Base-by-base conservation (phyloP, 2,888 invertebrate genomes). In the Schrankia costaestrigalis region DNA sequence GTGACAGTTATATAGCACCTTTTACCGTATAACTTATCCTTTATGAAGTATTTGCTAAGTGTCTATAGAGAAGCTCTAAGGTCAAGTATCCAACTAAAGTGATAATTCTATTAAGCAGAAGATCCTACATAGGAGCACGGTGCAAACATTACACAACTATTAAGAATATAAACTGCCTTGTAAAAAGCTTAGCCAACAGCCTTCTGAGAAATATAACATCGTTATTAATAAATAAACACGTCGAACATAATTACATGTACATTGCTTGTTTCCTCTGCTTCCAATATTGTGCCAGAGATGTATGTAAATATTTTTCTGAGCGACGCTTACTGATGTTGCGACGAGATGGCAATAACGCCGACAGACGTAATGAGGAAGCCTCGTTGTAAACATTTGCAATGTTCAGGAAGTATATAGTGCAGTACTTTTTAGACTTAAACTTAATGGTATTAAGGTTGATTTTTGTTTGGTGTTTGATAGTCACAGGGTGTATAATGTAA, bases 231-330 rank as follows among this genome's bases (percentile, higher is more conserved):
- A 53, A 59, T 50, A 48, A 40, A 50, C 50, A 56, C 55, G 59
- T 46, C 55, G 32, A 66, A 68, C 56, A 62, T 56, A 62, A 67
- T 69, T 63, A 61, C 51, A 44, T 52, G 35, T 56, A 53, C 50
- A 28, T 36, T 53, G 47, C 42, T 52, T 48, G 46, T 61, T 62
- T 45, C 50, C 51, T 59, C 53, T 49, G 50, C 56, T 49, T 57
- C 53, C 61, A 68, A 68, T 70, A n/a, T 74, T 73, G 70, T 66
- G 51, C 57, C 58, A 63, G 64, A 69, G 67, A 73, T 65, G 70
- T 73, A 71, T 72, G 75, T 77, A 77, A 81, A 83, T 82, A 81
- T 81, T 81, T 79, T 77, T 78, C 74, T 67, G 63, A 72, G 71
- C 75, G 71, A 70, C 69, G 68, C 67, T 73, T 74, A 76, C 72